phyloP scores from a whole-genome alignment of 2,888 invertebrate species.

The Drosophila picticornis region DNA sequence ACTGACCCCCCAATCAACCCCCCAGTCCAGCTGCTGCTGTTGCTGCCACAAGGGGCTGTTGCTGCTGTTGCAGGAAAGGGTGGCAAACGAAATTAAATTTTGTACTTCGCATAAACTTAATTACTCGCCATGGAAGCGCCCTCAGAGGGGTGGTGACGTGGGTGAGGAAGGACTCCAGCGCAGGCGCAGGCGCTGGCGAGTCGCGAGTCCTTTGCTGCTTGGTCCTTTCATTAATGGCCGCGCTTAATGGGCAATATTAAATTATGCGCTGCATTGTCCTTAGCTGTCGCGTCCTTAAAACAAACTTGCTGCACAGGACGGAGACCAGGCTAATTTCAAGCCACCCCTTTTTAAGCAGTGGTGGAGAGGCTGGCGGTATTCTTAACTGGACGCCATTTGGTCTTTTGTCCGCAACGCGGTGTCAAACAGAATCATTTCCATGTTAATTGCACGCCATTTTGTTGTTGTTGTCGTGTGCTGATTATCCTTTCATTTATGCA shows the following conservation, averaged over 20 bases:
- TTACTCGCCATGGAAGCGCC: conserved; percentile 71
- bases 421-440: conserved; percentile 80
- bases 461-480: conserved; percentile 59
- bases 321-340: conserved; percentile 70
- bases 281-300: conserved; percentile 62
- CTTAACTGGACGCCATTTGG: conserved; percentile 54
- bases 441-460: conserved; percentile 82
- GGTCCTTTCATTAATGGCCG: conserved; percentile 82
- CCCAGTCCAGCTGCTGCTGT: conserved; percentile 15
- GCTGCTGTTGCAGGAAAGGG: conserved; percentile 64
- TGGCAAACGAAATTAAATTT: conserved; percentile 82
- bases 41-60: conserved; percentile 35
- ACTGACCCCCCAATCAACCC: conserved; percentile 42
- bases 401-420: conserved; percentile 60
- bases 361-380: neutral
- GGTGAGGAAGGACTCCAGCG: conserved; percentile 26
- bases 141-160: conserved; percentile 1
- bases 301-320: conserved; percentile 38
- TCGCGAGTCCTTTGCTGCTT: conserved; percentile 18
- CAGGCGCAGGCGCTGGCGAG: conserved; percentile 60
- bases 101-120: conserved; percentile 83
- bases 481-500: conserved; percentile 85
- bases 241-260: conserved; percentile 85
- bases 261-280: conserved; percentile 82
- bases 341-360: conserved; percentile 51